Conservation (phyloP, 2,888 invertebrate species). For the Acanthoscelides obtectus region DNA sequence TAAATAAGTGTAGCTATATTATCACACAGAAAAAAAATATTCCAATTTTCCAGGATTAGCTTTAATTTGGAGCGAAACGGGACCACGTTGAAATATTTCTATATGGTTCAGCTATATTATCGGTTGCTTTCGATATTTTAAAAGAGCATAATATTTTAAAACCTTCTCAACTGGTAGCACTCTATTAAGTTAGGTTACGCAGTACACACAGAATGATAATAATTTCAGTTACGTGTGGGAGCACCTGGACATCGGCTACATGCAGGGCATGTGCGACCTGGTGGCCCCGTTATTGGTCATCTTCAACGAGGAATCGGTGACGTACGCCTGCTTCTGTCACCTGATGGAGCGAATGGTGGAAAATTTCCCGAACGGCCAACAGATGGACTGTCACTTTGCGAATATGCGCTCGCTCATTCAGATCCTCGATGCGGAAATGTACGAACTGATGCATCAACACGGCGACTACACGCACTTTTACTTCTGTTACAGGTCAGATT, state of each 20-base stretch:
- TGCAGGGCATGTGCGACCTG: slow-evolving; percentile 97
- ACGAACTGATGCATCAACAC: slow-evolving; percentile 90
- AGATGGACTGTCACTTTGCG: slow-evolving; percentile 94
- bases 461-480: slow-evolving; percentile 97
- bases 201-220: too few species aligned
- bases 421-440: slow-evolving; percentile 89
- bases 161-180: too few species aligned
- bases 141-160: too few species aligned
- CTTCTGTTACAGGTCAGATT: slow-evolving; percentile 72
- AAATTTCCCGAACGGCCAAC: slow-evolving; percentile 89
- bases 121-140: too few species aligned
- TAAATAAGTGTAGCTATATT: too few species aligned
- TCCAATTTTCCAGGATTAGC: too few species aligned
- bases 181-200: too few species aligned
- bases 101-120: too few species aligned
- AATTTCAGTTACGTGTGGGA: slow-evolving; percentile 87
- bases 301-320: slow-evolving; percentile 85
- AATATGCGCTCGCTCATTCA: slow-evolving; percentile 89
- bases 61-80: too few species aligned
- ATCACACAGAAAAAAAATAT: background rate
- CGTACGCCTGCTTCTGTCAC: slow-evolving; percentile 87
- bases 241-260: slow-evolving; percentile 89
- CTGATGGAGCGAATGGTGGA: slow-evolving; percentile 87
- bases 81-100: too few species aligned
- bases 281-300: slow-evolving; percentile 89